Conservation (phyloP, 2,113 vertebrate genomes). For the Lynx canadensis region DNA sequence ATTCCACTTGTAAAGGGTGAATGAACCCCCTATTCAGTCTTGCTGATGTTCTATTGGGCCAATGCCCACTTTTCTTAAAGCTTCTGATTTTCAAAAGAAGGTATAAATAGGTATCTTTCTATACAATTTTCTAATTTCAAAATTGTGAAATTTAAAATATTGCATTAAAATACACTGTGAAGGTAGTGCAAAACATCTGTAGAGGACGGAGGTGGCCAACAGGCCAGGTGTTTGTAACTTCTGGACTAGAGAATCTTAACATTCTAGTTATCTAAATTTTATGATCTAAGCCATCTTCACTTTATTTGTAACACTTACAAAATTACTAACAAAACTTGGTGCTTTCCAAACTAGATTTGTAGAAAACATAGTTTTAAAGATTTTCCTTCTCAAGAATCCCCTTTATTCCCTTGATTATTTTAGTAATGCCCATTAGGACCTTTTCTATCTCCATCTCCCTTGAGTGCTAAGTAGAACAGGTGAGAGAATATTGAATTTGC, state of each 20-base stretch:
- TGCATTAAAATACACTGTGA: not conserved
- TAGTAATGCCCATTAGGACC: not conserved
- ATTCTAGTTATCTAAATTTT: not conserved
- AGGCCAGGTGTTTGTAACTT: not conserved
- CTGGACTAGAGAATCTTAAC: not conserved
- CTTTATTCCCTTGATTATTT: not conserved
- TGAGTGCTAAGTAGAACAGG: not conserved
- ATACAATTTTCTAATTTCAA: not conserved
- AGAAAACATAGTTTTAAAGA: not conserved
- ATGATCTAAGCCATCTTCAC: not conserved
- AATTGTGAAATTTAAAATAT: not conserved
- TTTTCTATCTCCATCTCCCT: not conserved
- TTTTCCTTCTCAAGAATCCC: not conserved
- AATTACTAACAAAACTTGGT: not conserved
- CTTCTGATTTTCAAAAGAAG: conserved; percentile 12
- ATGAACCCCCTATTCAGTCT: not conserved
- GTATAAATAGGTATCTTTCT: not conserved
- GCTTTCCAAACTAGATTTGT: not conserved
- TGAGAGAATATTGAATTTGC: not conserved
- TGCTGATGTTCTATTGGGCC: not conserved
- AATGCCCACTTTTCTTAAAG: not conserved
- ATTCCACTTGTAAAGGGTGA: not conserved
- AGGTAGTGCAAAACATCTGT: not conserved
- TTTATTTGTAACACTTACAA: not conserved
- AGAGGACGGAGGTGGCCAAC: not conserved